A percentile compares a stretch with the other conserved stretches of the same genome.
These are phyloP conservation scores for Lucilia sericata DNA, from an alignment of 1,140 invertebrate genomes.

Conservation along the genomic window DNA sequence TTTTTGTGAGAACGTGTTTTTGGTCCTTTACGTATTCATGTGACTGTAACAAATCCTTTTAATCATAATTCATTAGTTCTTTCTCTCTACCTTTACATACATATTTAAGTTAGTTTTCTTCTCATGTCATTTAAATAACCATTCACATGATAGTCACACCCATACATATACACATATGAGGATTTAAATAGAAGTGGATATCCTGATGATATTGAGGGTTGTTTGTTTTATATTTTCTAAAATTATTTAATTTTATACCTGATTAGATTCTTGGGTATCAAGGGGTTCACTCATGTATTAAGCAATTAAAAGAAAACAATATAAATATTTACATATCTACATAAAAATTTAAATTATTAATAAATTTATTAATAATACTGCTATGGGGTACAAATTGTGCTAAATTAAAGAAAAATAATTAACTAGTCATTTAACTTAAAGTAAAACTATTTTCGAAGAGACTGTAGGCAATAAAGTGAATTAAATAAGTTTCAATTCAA, in stretches of 20 bases:
- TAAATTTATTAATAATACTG: background rate
- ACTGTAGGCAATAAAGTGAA: too few species aligned
- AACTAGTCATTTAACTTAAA: too few species aligned
- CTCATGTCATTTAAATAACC: background rate
- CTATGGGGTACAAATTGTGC: too few species aligned
- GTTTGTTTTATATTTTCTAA: conserved; percentile 13
- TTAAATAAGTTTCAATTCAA: too few species aligned
- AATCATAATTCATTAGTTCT: conserved; percentile 44
- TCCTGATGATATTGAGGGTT: background rate
- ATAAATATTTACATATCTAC: too few species aligned
- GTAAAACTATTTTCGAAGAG: too few species aligned
- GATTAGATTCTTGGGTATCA: conserved; percentile 4
- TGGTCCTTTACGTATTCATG: background rate
- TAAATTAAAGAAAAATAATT: too few species aligned
- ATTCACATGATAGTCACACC: background rate
- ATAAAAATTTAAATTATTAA: background rate
- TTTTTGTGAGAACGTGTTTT: background rate
- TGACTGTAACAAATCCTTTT: conserved; percentile 39
- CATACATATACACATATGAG: background rate
- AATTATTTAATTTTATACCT: conserved; percentile 33
- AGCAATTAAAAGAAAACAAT: background rate
- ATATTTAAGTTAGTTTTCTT: conserved; percentile 27
- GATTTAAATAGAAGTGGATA: background rate
- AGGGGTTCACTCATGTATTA: background rate
- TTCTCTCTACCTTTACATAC: background rate